These are phyloP conservation scores for Decapterus maruadsi DNA, from an alignment of 2,797 vertebrate species.

Conservation along the genomic window DNA sequence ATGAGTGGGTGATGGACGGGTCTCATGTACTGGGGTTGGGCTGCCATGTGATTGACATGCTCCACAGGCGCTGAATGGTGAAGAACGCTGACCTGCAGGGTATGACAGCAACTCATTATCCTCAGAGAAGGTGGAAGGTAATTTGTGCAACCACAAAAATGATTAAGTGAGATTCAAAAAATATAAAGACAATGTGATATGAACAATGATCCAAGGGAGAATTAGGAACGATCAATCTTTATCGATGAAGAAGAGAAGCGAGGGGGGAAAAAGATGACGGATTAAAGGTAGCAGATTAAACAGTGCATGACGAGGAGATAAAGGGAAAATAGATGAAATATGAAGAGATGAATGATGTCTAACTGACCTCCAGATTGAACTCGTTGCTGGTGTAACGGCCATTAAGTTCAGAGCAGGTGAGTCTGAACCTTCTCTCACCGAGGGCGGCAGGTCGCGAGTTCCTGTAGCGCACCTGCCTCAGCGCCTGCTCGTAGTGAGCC, in stretches of 20 bases:
- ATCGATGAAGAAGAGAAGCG: neutral
- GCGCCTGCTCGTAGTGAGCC: constrained; percentile 93
- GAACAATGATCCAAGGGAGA: neutral
- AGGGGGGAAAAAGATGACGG: neutral
- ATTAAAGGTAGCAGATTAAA: neutral
- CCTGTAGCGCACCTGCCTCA: constrained; percentile 93
- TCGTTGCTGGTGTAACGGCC: constrained; percentile 98
- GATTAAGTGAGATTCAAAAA: neutral
- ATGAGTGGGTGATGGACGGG: constrained; percentile 90
- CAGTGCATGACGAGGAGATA: neutral
- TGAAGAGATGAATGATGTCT: neutral
- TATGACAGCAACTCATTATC: constrained; percentile 2
- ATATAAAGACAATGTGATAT: neutral
- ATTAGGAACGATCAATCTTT: neutral
- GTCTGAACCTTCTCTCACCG: constrained; percentile 89
- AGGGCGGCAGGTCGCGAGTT: constrained; percentile 88
- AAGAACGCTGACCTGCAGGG: constrained; percentile 89
- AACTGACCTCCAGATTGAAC: constrained; percentile 91
- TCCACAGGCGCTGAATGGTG: constrained; percentile 90
- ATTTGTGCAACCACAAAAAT: neutral
- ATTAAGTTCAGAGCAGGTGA: constrained; percentile 97
- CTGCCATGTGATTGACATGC: constrained; percentile 91
- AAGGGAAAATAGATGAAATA: neutral
- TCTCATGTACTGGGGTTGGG: constrained; percentile 91
- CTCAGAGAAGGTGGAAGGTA: neutral